These are phyloP conservation scores for Aurelia coerulea DNA, from an alignment of 30 jellyfish, hydroid and myxozoan genomes.

Conservation along the genomic window DNA sequence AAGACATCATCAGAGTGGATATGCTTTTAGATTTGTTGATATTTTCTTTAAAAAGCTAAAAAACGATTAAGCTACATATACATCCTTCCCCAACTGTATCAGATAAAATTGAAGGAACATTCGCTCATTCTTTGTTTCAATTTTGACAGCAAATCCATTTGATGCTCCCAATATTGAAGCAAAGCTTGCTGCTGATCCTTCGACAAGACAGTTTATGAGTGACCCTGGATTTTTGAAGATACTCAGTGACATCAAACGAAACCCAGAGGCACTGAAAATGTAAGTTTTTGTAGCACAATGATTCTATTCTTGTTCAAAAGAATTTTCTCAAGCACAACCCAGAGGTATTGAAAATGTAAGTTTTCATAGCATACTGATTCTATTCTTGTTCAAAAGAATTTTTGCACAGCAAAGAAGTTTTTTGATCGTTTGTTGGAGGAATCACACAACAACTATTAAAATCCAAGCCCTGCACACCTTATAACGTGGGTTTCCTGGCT, in stretches of 20 bases:
- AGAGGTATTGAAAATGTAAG: constrained; percentile 80
- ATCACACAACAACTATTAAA: no score
- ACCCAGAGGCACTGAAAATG: constrained; percentile 87
- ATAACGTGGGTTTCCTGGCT: no score
- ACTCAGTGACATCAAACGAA: constrained; percentile 64
- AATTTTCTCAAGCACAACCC: constrained; percentile 75
- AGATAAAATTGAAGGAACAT: no score
- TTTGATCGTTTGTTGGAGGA: no score
- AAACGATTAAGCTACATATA: no score
- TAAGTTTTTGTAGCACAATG: constrained; percentile 30
- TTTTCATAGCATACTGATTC: not conserved
- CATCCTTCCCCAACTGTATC: no score
- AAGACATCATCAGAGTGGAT: no score
- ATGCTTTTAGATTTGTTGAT: no score
- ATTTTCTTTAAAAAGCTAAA: no score
- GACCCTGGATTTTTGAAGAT: constrained; percentile 89
- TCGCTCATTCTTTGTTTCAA: no score
- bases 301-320: not conserved
- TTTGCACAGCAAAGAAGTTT: not conserved
- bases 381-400: not conserved
- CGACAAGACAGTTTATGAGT: constrained; percentile 74
- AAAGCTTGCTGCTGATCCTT: constrained; percentile 83
- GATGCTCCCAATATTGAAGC: constrained; percentile 84
- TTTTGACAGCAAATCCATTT: constrained; percentile 80
- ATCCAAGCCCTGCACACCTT: no score